Percentiles rank a stretch among this genome's conserved stretches.
Evolutionary conservation across 2,888 invertebrate species (phyloP).

Genomic region (Acanthosepion esculentum): DNA sequence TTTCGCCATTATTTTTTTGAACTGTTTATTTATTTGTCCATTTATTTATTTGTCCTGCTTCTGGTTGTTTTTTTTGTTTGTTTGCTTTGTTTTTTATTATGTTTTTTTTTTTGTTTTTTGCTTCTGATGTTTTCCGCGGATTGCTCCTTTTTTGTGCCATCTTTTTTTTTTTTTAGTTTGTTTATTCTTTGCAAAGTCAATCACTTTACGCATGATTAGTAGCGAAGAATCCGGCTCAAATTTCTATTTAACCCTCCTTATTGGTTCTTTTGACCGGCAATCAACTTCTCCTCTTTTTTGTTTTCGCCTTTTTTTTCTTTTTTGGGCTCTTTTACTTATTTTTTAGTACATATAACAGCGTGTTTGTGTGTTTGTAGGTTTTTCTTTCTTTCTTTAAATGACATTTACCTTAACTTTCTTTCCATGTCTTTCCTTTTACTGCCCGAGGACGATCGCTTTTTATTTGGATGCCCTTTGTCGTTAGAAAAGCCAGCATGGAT

Average conservation of each 20-base stretch:
- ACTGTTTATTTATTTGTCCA: no score
- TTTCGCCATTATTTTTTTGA: not conserved
- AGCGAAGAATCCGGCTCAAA: not conserved
- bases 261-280: slow-evolving; percentile 21
- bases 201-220: not conserved
- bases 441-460: no score
- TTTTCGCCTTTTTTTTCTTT: not conserved
- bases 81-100: not conserved
- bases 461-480: no score
- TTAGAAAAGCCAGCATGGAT: no score
- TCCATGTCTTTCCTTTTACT: no score
- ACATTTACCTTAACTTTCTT: no score
- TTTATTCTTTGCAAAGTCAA: slow-evolving; percentile 18
- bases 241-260: not conserved
- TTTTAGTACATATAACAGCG: no score
- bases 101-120: not conserved
- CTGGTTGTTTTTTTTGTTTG: not conserved
- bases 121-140: not conserved
- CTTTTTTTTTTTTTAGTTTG: not conserved
- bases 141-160: not conserved
- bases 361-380: no score
- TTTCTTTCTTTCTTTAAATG: no score
- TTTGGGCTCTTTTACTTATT: no score
- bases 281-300: not conserved
- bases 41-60: not conserved